Conservation (phyloP, 2,888 invertebrate genomes). For the Oscheius sp. region DNA sequence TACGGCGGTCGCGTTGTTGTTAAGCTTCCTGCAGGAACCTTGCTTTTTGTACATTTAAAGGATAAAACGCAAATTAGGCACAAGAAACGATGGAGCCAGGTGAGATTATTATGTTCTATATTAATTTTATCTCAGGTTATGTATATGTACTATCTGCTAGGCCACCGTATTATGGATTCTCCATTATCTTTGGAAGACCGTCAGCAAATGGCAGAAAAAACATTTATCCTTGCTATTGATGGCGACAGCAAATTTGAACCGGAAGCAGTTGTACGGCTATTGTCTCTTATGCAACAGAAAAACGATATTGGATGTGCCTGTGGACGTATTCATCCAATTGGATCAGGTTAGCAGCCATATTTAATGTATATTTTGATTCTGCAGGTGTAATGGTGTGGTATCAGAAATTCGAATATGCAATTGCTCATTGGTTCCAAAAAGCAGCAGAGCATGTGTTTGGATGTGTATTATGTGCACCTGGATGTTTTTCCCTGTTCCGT, state of each 20-base stretch:
- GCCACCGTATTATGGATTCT: conserved; percentile 83
- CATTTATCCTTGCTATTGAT: conserved; percentile 85
- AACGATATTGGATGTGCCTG: conserved; percentile 85
- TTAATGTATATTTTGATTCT: background rate
- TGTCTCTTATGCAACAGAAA: conserved; percentile 89
- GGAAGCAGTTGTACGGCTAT: conserved; percentile 75
- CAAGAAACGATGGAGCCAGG: conserved; percentile 92
- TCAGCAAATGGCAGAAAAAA: conserved; percentile 80
- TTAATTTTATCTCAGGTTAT: conserved; percentile 77
- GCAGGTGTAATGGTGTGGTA: conserved; percentile 86
- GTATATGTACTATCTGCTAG: conserved; percentile 92
- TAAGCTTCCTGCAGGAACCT: conserved; percentile 86
- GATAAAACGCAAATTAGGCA: conserved; percentile 88
- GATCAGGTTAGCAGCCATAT: conserved; percentile 73
- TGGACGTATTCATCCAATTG: conserved; percentile 89
- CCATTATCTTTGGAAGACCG: conserved; percentile 75
- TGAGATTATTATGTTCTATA: conserved; percentile 64
- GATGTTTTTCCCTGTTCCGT: conserved; percentile 86
- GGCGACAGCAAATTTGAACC: conserved; percentile 87
- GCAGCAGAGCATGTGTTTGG: conserved; percentile 90
- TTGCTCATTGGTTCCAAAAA: conserved; percentile 92
- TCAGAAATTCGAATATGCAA: conserved; percentile 89
- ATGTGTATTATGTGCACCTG: conserved; percentile 89
- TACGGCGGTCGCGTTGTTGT: conserved; percentile 82
- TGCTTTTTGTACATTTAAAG: conserved; percentile 87